Conservation (phyloP, 2,888 invertebrate genomes). For the Xanthorhoe spadicearia region DNA sequence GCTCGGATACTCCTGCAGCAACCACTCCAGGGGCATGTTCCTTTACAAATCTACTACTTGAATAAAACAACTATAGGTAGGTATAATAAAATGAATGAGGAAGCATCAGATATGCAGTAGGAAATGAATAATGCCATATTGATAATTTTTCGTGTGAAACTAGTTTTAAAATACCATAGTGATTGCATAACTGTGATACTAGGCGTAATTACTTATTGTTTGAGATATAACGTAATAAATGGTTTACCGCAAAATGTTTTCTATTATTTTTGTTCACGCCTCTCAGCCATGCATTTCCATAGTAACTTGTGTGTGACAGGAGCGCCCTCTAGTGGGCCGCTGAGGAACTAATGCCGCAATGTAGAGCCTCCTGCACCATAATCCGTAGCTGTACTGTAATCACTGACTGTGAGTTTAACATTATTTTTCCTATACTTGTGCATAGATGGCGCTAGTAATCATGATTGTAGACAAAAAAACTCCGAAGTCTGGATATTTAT, state of each 20-base stretch:
- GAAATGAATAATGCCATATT: conserved; percentile 24
- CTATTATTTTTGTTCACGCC: conserved; percentile 33
- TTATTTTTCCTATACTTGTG: background rate
- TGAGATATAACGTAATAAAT: conserved; percentile 38
- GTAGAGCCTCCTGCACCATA: background rate
- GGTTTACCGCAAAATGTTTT: conserved; percentile 30
- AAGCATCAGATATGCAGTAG: conserved; percentile 5
- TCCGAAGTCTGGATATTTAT: too few relatives aligned
- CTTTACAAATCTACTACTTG: conserved; percentile 58
- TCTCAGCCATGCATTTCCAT: background rate
- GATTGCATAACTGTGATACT: conserved; percentile 57
- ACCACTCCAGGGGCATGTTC: conserved; percentile 58
- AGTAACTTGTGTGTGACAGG: background rate
- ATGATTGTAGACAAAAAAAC: background rate
- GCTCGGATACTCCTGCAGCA: conserved; percentile 62
- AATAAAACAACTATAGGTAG: conserved; percentile 19
- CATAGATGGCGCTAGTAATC: background rate
- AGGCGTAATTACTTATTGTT: conserved; percentile 43
- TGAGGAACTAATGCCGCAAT: background rate
- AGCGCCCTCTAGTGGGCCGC: conserved; percentile 28
- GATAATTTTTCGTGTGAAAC: conserved; percentile 14
- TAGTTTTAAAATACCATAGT: conserved; percentile 29
- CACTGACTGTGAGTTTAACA: background rate
- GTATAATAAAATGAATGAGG: conserved; percentile 7
- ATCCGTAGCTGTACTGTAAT: too few relatives aligned